Base-by-base conservation (phyloP, 1,140 invertebrate species). In the Drosophila dunni region DNA sequence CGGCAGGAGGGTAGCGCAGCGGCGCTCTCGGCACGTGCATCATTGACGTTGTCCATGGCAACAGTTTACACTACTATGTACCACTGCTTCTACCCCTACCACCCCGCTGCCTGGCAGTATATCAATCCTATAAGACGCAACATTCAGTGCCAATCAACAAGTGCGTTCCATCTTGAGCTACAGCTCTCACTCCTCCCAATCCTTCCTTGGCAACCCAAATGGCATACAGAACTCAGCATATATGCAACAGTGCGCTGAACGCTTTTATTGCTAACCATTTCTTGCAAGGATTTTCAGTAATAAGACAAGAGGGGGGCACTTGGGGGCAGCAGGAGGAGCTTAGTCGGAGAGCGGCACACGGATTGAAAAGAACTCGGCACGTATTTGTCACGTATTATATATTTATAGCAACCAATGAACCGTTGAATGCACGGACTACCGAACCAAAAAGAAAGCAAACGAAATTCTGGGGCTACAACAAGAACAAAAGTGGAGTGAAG, bases 321-420 rank as follows among this genome's bases (percentile, higher is more conserved):
- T n/a, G 11, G 2, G 38, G n/a, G 15, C 3, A 15, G 24, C 1
- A 24, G 50, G 42, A 24, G 46, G 13, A 9, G 29, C 2, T 17
- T 33, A 36, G 45, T n/a, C 15, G 15, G 45, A 51, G 42, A 45
- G 57, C 45, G 20, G 53, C 8, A 69, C 67, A 62, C 65, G 83
- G 80, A 86, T 86, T 86, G 83, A 86, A 88, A 84, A 80, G 83
- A 88, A 84, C 84, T 88, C 83, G 85, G 84, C 83, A 88, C 83
- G 83, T 88, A 88, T 88, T 88, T 88, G 84, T 88, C 83, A 88
- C 83, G 83, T 88, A 88, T 88, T 88, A 88, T 88, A 88, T 88
- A 88, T 88, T 88, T 88, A 88, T 88, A 89, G 84, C 84, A 89
- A 89, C 79, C 83, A 88, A 88, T 88, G 83, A 86, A 86, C 83